Conservation (phyloP, 2,797 vertebrate species). For the Hydrophis major region DNA sequence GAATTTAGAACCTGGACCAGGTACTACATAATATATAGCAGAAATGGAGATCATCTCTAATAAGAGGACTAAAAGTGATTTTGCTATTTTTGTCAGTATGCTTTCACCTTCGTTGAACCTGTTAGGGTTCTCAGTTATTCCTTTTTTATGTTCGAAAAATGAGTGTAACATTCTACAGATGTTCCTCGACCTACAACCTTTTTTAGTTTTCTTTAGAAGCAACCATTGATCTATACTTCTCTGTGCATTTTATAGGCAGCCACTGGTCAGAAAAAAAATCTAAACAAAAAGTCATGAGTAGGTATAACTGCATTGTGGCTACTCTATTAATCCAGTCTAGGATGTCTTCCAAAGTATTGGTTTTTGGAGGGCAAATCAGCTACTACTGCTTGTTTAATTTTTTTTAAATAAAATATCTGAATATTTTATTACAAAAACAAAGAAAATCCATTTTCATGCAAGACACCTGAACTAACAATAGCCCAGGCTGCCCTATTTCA, state of each 20-base stretch:
- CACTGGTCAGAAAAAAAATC: not conserved
- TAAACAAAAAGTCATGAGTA: not conserved
- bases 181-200: not conserved
- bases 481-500: rapidly evolving
- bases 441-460: not conserved
- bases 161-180: not conserved
- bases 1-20: not conserved
- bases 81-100: not conserved
- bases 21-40: not conserved
- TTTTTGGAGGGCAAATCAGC: rapidly evolving
- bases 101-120: not conserved
- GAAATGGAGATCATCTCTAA: not conserved
- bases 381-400: rapidly evolving
- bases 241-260: not conserved
- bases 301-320: not conserved
- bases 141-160: not conserved
- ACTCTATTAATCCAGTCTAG: not conserved
- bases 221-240: not conserved
- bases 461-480: rapidly evolving
- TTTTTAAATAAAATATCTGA: not conserved
- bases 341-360: not conserved
- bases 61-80: not conserved
- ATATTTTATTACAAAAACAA: not conserved
- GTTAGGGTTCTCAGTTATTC: not conserved
- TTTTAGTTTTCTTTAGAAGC: not conserved